These are phyloP conservation scores for Trogon melanurus DNA, from an alignment of 2,113 vertebrate genomes.

Conservation along the genomic window DNA sequence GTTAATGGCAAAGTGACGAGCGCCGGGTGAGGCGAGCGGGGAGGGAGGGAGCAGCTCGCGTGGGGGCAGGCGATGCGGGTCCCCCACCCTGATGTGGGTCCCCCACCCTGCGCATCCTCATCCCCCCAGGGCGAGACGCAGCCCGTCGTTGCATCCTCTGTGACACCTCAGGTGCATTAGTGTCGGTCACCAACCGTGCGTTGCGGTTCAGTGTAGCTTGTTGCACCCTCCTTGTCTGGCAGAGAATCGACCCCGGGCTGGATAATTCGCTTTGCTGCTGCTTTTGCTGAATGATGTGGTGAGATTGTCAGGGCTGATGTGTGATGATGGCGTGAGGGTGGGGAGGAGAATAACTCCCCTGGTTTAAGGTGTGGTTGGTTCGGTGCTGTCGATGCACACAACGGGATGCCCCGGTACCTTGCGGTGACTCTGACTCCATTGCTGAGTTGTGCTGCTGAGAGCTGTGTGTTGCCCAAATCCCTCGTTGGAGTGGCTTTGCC, in stretches of 20 bases:
- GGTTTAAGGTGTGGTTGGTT: not conserved
- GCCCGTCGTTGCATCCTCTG: not conserved
- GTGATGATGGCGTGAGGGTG: not conserved
- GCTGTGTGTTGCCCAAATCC: not conserved
- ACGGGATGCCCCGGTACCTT: rapidly evolving
- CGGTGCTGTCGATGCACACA: rapidly evolving
- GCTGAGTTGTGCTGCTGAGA: not conserved
- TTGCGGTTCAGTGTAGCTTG: not conserved
- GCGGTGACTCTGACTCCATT: rapidly evolving
- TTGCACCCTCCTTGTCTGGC: no score
- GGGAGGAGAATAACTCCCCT: no score
- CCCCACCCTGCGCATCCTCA: not conserved
- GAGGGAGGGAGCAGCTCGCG: not conserved
- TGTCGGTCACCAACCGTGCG: rapidly evolving
- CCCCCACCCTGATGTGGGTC: not conserved
- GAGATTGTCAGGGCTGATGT: no score
- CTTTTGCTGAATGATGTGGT: rapidly evolving
- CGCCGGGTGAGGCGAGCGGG: not conserved
- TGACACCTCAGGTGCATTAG: rapidly evolving
- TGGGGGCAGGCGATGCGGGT: not conserved
- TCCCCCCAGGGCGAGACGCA: not conserved
- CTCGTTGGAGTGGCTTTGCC: not conserved
- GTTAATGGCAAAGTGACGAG: conserved; percentile 59
- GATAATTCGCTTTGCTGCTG: not conserved
- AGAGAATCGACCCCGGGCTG: not conserved